These are phyloP conservation scores for Baccha elongata DNA, from an alignment of 2,888 invertebrate species.

Conservation along the genomic window DNA sequence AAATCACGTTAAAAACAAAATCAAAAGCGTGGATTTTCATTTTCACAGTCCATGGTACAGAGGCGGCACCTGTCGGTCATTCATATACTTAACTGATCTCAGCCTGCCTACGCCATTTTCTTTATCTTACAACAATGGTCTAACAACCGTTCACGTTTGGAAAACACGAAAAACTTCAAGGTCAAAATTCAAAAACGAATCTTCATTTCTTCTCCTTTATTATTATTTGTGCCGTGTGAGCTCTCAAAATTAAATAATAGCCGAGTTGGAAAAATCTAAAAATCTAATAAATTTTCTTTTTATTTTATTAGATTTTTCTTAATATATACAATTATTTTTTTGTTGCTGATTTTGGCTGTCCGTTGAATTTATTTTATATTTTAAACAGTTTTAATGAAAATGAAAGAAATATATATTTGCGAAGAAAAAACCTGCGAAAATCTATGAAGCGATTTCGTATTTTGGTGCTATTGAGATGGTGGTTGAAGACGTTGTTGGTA, in stretches of 20 bases:
- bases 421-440: slow-evolving; percentile 18
- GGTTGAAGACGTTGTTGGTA: slow-evolving; percentile 20
- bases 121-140: neutral
- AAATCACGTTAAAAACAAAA: slow-evolving; percentile 34
- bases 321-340: neutral
- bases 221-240: neutral
- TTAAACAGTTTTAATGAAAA: slow-evolving; percentile 67
- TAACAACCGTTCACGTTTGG: neutral
- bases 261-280: slow-evolving; percentile 42
- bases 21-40: slow-evolving; percentile 6
- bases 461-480: neutral
- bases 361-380: slow-evolving; percentile 65
- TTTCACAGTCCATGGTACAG: slow-evolving; percentile 3
- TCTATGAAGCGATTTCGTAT: slow-evolving; percentile 12
- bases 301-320: slow-evolving; percentile 23
- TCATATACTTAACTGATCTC: slow-evolving; percentile 20
- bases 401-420: slow-evolving; percentile 40
- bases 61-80: slow-evolving; percentile 20
- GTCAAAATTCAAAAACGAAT: slow-evolving; percentile 7
- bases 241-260: slow-evolving; percentile 52
- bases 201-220: neutral
- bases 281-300: slow-evolving; percentile 48
- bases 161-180: slow-evolving; percentile 3
- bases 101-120: slow-evolving; percentile 21
- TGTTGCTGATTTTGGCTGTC: slow-evolving; percentile 52